Evolutionary conservation across 2,888 invertebrate species (phyloP), one percentile per base, ranked within the genome.

Genomic region (Blomia tropicalis): DNA sequence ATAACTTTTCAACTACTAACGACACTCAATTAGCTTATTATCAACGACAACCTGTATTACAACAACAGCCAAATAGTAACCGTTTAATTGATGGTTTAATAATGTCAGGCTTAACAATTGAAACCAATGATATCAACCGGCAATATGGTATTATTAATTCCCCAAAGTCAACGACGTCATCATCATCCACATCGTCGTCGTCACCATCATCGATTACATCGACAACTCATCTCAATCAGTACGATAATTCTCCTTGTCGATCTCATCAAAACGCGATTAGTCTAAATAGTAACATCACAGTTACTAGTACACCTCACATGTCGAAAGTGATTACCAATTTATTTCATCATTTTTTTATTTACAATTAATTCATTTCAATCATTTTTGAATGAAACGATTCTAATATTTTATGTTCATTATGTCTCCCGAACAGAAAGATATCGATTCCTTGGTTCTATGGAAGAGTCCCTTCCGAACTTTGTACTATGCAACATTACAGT

Each of bases 401-500:
- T 47, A 47, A 47, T 5, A 47, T 5, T 30, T 4, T 2, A 4
- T 51, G 2, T 51, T 30, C 2, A 2, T 30, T 30, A 3, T 51
- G 2, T 3, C 7, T 4, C 2, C 22, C 14, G 17, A 51, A 54
- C 31, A 54, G 61, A 74, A 81, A 75, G 70, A 75, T 66, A 61
- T 61, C 31, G 30, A 51, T 30, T 31, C 53, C 3, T 72, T 87
- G 67, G 87, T 89, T 66, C 75, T 91, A 67, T 88, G 88, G 87
- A 80, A 83, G 71, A 79, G 81, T 70, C 90, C 91, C 7, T 69
- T 88, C 65, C 79, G 78, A 70, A 89, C 89, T 1, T 71, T 86
- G 64, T 82, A 85, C 72, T 90, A 86, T 76, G 87, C 85, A 76
- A 74, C 80, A 70, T 79, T 80, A 71, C 89, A 91, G 78, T 23